These are phyloP conservation scores for Pangasianodon hypophthalmus DNA, from an alignment of 2,113 vertebrate species.

Conservation along the genomic window DNA sequence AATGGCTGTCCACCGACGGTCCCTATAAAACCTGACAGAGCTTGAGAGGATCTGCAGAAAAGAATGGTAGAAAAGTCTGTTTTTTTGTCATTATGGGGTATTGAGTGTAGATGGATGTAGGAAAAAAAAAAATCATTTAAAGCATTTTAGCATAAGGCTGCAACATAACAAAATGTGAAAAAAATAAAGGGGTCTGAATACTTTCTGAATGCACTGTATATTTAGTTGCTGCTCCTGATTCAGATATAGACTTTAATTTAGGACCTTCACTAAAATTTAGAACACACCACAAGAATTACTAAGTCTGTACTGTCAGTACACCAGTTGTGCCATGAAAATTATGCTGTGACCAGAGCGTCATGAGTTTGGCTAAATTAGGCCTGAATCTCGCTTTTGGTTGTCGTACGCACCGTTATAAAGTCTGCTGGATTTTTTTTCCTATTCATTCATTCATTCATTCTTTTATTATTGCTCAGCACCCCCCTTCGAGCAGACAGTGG, in stretches of 20 bases:
- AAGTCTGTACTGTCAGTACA: background rate
- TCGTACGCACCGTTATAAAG: background rate
- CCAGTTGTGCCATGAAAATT: background rate
- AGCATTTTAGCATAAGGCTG: too few species aligned
- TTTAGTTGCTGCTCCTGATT: background rate
- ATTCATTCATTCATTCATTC: too few species aligned
- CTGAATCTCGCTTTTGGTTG: background rate
- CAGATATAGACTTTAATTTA: background rate
- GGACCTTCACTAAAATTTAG: background rate
- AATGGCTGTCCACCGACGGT: too few species aligned
- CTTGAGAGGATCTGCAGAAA: too few species aligned
- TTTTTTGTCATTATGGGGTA: too few species aligned
- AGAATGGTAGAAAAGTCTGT: too few species aligned
- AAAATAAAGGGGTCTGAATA: too few species aligned
- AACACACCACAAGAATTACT: background rate
- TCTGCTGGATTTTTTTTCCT: background rate
- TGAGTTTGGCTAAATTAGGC: background rate
- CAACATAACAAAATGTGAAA: too few species aligned
- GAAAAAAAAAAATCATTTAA: too few species aligned
- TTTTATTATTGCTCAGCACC: slow-evolving; percentile 49
- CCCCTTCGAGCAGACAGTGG: slow-evolving; percentile 45
- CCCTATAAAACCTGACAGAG: too few species aligned
- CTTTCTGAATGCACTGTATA: background rate
- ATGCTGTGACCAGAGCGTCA: background rate
- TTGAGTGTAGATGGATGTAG: too few species aligned